Base-by-base conservation (phyloP, 2,888 invertebrate species). In the Notocelia uddmanniana region DNA sequence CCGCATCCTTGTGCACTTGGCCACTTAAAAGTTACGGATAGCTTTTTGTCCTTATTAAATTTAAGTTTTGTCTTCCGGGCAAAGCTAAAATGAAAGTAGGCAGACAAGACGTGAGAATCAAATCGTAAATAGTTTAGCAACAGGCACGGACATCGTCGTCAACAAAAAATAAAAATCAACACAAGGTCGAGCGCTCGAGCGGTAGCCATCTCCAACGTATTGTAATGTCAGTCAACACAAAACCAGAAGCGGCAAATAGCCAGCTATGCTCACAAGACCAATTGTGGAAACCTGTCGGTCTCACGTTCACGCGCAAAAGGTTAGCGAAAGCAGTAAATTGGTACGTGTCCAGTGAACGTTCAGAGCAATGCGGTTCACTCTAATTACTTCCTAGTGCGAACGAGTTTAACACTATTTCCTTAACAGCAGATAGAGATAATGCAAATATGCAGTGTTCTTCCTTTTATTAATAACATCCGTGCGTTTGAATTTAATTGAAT, bases 321-420 rank as follows among this genome's bases (percentile, higher is more conserved):
- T 72, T 73, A 80, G 83, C 79, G 81, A 83, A 85, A 86, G 81
- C 76, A 78, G 74, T 74, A 76, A 79, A 81, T 81, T 37, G 11
- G 60, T 82, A 85, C 84, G 84, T 85, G 84, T 82, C 80, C 76
- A 73, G 74, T 73, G 77, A 79, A 79, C 78, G 77, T 80, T 84
- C 80, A 80, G 81, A 83, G 75, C 81, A 81, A 73, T 80, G 73
- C 73, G 77, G 76, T 77, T 76, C 69, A 76, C 76, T 50, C 64
- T 83, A 79, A 83, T 85, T 80, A 80, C 82, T 86, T 85, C 83
- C 85, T 84, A 75, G 73, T 81, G 75, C 67, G 69, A 73, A 74
- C 41, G 60, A 62, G 31, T 75, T 62, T 67, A 72, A 58, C 69
- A 69, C 58, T 31, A 23, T 73, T 76, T 75, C 74, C 74, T 73